A percentile compares a stretch with the other conserved stretches of the same genome.
Evolutionary conservation across 1,140 invertebrate species (phyloP).

Genomic region (Ptiloglossa arizonensis): DNA sequence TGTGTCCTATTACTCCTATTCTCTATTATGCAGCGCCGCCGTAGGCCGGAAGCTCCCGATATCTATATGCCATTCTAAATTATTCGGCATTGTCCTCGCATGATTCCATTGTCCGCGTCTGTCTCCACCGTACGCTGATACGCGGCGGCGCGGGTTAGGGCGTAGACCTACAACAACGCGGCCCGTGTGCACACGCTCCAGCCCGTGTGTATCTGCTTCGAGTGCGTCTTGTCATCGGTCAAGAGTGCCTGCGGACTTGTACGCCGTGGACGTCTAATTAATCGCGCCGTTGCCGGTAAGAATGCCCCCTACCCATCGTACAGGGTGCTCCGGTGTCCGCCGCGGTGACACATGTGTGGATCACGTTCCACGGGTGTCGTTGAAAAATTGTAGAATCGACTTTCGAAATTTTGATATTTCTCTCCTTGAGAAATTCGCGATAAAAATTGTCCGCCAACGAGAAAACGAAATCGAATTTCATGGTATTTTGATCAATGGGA

Average conservation of each 20-base stretch:
- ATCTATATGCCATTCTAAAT: slow-evolving; percentile 79
- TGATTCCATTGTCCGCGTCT: slow-evolving; percentile 80
- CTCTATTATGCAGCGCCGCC: slow-evolving; percentile 77
- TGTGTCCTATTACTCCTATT: slow-evolving; percentile 81
- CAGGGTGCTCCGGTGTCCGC: no score
- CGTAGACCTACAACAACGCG: slow-evolving; percentile 74
- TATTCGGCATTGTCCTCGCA: slow-evolving; percentile 79
- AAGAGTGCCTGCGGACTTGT: slow-evolving; percentile 51
- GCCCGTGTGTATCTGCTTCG: slow-evolving; percentile 63
- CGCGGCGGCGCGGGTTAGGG: slow-evolving; percentile 71
- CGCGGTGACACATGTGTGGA: no score
- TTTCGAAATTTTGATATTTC: no score
- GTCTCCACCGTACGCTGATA: slow-evolving; percentile 78
- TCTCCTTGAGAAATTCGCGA: no score
- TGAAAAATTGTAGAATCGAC: no score
- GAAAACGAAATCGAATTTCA: no score
- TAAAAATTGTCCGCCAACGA: no score
- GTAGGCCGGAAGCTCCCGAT: slow-evolving; percentile 76
- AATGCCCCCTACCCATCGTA: background rate
- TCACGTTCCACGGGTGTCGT: no score
- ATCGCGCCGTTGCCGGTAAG: background rate
- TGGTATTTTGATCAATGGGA: no score
- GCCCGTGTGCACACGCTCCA: slow-evolving; percentile 51
- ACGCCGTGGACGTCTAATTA: slow-evolving; percentile 14
- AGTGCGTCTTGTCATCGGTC: slow-evolving; percentile 64